phyloP scores from a whole-genome alignment of 2,797 vertebrate genomes.

The Centropyge bicolor region DNA sequence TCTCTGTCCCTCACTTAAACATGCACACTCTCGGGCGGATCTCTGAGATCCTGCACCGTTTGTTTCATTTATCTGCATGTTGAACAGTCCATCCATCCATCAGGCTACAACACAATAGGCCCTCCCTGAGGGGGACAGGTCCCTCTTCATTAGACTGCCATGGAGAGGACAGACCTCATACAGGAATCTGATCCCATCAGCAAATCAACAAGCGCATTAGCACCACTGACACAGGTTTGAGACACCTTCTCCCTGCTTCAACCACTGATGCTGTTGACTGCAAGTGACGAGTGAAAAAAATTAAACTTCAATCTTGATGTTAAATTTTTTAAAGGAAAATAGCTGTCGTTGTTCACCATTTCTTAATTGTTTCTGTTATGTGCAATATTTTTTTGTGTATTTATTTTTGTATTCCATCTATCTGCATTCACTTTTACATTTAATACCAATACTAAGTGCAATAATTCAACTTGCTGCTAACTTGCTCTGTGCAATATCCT shows the following conservation, averaged over 20 bases:
- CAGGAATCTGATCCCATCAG: slow-evolving; percentile 67
- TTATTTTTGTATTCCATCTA: too few species aligned
- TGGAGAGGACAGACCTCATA: slow-evolving; percentile 61
- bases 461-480: too few species aligned
- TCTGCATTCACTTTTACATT: too few species aligned
- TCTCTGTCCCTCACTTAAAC: neutral
- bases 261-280: neutral
- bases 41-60: neutral
- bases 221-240: slow-evolving; percentile 20
- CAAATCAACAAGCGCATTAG: slow-evolving; percentile 41
- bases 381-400: too few species aligned
- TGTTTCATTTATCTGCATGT: slow-evolving; percentile 32
- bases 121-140: slow-evolving; percentile 51
- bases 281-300: neutral
- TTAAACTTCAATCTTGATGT: too few species aligned
- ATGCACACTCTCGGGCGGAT: slow-evolving; percentile 5
- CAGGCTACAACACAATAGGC: slow-evolving; percentile 67
- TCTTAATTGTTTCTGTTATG: too few species aligned
- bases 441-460: too few species aligned
- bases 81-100: slow-evolving; percentile 63
- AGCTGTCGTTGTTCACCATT: too few species aligned
- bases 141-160: slow-evolving; percentile 59
- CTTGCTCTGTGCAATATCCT: too few species aligned
- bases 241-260: slow-evolving; percentile 30
- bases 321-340: too few species aligned